These are phyloP conservation scores for Yponomeuta evonymella DNA, from an alignment of 2,888 invertebrate genomes.

Conservation along the genomic window DNA sequence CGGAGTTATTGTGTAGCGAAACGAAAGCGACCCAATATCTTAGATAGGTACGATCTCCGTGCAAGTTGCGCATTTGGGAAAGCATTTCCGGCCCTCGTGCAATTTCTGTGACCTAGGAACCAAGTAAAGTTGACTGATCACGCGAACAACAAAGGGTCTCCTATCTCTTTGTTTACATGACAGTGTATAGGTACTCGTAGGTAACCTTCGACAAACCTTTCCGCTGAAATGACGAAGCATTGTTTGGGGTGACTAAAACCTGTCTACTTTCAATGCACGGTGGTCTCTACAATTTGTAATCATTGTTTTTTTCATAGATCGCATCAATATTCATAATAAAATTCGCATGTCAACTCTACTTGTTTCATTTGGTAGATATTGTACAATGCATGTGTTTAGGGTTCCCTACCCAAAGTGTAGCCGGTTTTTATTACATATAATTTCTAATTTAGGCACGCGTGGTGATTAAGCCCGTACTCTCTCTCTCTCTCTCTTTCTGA, in stretches of 20 bases:
- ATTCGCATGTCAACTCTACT: too few relatives aligned
- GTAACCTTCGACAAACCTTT: slow-evolving; percentile 33
- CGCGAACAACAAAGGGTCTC: not conserved
- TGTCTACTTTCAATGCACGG: slow-evolving; percentile 35
- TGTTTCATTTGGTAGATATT: too few relatives aligned
- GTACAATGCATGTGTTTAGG: too few relatives aligned
- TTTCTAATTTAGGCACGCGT: too few relatives aligned
- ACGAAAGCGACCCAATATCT: not conserved
- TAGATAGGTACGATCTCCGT: not conserved
- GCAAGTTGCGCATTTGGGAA: not conserved
- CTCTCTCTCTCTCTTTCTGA: too few relatives aligned
- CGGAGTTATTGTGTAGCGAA: too few relatives aligned
- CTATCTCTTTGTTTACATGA: slow-evolving; percentile 11
- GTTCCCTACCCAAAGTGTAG: too few relatives aligned
- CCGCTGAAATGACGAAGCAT: slow-evolving; percentile 56
- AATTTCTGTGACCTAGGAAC: not conserved
- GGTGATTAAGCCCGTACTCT: too few relatives aligned
- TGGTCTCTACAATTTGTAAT: not conserved
- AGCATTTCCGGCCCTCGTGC: not conserved
- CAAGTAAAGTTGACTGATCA: not conserved
- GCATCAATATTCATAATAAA: too few relatives aligned
- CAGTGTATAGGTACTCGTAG: not conserved
- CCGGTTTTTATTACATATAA: too few relatives aligned
- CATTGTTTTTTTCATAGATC: not conserved
- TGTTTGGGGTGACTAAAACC: slow-evolving; percentile 64